A percentile compares a stretch with the other conserved stretches of the same genome.
Conservation (phyloP, 1,140 invertebrate genomes). For the Ditylenchus dipsaci region DNA sequence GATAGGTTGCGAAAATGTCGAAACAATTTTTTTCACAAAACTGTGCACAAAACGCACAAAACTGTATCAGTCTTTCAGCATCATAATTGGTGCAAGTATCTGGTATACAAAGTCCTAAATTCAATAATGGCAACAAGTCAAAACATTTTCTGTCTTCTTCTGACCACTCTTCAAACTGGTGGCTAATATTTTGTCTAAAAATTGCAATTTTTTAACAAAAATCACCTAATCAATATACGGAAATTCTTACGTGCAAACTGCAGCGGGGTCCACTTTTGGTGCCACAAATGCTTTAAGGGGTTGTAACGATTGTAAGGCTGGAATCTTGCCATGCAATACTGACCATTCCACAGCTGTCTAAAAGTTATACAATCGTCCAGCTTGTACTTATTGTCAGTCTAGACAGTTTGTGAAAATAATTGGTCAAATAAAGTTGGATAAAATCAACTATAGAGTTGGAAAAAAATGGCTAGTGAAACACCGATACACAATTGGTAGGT, state of each 20-base stretch:
- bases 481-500: too few relatives aligned
- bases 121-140: conserved; percentile 51
- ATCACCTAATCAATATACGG: neutral
- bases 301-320: conserved; percentile 56
- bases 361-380: conserved; percentile 2
- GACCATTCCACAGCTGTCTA: conserved; percentile 53
- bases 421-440: too few relatives aligned
- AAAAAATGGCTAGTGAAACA: too few relatives aligned
- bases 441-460: too few relatives aligned
- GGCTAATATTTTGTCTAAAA: conserved; percentile 27
- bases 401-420: neutral
- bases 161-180: conserved; percentile 28
- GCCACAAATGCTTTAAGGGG: conserved; percentile 52
- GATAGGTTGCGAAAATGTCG: neutral
- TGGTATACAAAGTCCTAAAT: conserved; percentile 53
- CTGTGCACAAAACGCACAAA: conserved; percentile 32
- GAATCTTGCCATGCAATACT: conserved; percentile 56
- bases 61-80: conserved; percentile 48
- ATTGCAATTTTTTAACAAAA: neutral
- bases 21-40: conserved; percentile 14
- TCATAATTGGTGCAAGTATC: conserved; percentile 57
- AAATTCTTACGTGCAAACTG: conserved; percentile 34
- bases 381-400: too few relatives aligned
- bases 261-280: conserved; percentile 37
- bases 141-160: conserved; percentile 52